These are phyloP conservation scores for Cryptomyrus ogoouensis DNA, from an alignment of 2,113 vertebrate genomes.

Conservation along the genomic window DNA sequence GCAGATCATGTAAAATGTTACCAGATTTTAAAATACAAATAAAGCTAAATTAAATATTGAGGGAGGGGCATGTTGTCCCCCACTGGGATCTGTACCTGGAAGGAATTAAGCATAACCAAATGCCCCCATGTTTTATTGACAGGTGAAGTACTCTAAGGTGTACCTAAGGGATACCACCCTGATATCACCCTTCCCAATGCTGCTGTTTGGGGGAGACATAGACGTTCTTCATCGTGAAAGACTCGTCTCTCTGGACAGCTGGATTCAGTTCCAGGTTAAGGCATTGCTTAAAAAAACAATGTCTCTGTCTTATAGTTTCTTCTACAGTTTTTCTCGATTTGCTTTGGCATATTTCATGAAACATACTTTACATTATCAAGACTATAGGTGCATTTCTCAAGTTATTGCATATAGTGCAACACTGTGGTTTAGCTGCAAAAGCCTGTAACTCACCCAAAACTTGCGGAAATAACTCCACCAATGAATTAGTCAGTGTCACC, in stretches of 20 bases:
- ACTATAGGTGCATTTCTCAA: too few relatives aligned
- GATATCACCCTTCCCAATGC: slow-evolving; percentile 83
- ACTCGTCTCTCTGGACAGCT: slow-evolving; percentile 84
- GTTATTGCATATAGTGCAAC: too few relatives aligned
- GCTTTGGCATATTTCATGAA: too few relatives aligned
- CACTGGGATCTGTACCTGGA: neutral
- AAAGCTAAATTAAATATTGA: neutral
- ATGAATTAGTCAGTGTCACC: too few relatives aligned
- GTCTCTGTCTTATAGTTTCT: neutral
- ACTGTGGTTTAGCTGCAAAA: too few relatives aligned
- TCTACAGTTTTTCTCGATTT: neutral
- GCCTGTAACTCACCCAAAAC: too few relatives aligned
- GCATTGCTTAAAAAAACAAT: neutral
- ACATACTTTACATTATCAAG: too few relatives aligned
- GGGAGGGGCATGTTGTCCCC: neutral
- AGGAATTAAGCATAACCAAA: neutral
- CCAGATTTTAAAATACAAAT: neutral
- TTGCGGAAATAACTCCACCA: too few relatives aligned
- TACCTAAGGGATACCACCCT: slow-evolving; percentile 86
- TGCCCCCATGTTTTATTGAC: neutral
- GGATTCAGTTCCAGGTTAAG: slow-evolving; percentile 92
- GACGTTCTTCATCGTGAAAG: slow-evolving; percentile 90
- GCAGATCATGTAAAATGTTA: neutral
- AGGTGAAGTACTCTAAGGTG: slow-evolving; percentile 89
- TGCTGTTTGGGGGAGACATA: slow-evolving; percentile 93